Evolutionary conservation across 2,888 invertebrate species (phyloP), one percentile per base, ranked within the genome.

Genomic region (Crocallis elinguaria): DNA sequence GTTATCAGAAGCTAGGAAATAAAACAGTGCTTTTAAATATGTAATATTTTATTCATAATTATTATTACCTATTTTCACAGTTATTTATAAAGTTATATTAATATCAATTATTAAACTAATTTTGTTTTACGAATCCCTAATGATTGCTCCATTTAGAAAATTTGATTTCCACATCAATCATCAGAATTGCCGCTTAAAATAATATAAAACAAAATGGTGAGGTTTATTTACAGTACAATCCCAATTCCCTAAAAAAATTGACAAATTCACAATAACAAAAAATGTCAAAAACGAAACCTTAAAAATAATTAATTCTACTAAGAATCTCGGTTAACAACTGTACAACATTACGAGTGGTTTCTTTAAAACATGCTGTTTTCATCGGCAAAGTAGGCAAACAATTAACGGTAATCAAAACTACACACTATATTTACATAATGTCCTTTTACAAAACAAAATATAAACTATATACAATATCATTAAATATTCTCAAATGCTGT

Each of bases 211-310:
- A 88, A 86, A 88, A 84, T 83, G 84, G 88, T 90, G 89, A 84
- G 83, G 84, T 84, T 81, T 91, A 89, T 91, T 87, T 93, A 93
- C 93, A 93, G 92, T 93, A 93, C 93, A 86, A 93, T 93, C 93
- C 94, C 93, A 92, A 93, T 93, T 93, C 93, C 93, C 93, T 93
- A 93, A 93, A 93, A 39, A 93, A 93, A 93, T 93, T 93, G 93
- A 93, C 93, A 93, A 93, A 93, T 93, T 93, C 93, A 93, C 93
- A 92, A 84, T 92, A 93, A 93, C 90, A 93, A 93, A 91, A 84
- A 81, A 78, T 73, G 74, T 83, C 77, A 82, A 82, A 88, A 88
- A 85, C 82, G 76, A 86, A 86, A 81, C 75, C 81, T 81, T 88
- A 85, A 84, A 87, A 86, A 83, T 86, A 88, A 86, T 84, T 82